Evolutionary conservation across 1,140 invertebrate species (phyloP).

Genomic region (Trinorchestia longiramus): DNA sequence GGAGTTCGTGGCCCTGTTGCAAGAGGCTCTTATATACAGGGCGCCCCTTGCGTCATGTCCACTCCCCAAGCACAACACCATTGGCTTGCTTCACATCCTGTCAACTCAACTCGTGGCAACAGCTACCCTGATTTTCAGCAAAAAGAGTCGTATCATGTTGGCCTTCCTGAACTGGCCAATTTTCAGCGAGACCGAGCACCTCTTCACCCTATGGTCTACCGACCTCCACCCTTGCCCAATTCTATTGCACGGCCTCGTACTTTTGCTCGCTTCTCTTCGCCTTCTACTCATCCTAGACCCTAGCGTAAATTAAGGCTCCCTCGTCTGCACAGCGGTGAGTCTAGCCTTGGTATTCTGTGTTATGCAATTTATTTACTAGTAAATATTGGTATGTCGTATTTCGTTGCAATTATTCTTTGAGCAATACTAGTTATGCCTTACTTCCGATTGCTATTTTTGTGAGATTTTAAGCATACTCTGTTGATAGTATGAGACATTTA

Average conservation of each 20-base stretch:
- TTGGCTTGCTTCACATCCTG: not conserved
- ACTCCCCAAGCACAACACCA: not conserved
- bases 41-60: not conserved
- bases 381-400: not conserved
- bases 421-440: too few relatives aligned
- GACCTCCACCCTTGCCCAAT: conserved; percentile 40
- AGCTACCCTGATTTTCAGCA: not conserved
- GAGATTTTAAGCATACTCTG: too few relatives aligned
- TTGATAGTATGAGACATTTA: too few relatives aligned
- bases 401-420: not conserved
- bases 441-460: too few relatives aligned
- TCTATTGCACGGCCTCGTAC: conserved; percentile 41
- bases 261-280: conserved; percentile 30
- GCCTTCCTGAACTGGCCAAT: not conserved
- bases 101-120: not conserved
- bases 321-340: not conserved
- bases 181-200: not conserved
- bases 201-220: conserved; percentile 5
- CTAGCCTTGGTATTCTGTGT: not conserved
- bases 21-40: not conserved
- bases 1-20: not conserved
- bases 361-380: not conserved
- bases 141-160: not conserved
- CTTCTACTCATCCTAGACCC: conserved; percentile 42
- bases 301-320: conserved; percentile 30